Evolutionary conservation across 1,140 invertebrate genomes (phyloP).

Genomic region (Cyphomyrmex costatus): DNA sequence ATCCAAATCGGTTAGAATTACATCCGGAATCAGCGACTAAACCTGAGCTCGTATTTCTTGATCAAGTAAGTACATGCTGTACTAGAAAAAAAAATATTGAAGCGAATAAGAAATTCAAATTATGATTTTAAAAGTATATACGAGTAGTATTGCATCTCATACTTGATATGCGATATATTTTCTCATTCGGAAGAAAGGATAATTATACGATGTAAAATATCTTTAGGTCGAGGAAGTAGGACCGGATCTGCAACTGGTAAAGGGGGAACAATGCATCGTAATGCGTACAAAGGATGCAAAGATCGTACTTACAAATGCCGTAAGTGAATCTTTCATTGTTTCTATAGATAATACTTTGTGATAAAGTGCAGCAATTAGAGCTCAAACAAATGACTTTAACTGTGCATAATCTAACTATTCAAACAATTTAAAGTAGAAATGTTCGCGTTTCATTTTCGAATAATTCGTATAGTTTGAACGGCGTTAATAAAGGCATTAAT

Average conservation of each 20-base stretch:
- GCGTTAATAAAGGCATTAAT: not conserved
- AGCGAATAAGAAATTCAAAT: not conserved
- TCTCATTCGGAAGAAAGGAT: not conserved
- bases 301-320: slow-evolving; percentile 97
- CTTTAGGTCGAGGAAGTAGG: slow-evolving; percentile 93
- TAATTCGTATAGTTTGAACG: not conserved
- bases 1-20: slow-evolving; percentile 96
- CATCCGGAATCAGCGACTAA: slow-evolving; percentile 96
- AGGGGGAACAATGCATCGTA: slow-evolving; percentile 98
- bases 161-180: not conserved
- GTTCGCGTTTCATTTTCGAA: not conserved
- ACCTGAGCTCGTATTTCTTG: slow-evolving; percentile 98
- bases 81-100: not conserved
- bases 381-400: not conserved
- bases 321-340: slow-evolving; percentile 87
- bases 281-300: slow-evolving; percentile 95
- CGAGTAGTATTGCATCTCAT: too few species aligned
- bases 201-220: not conserved
- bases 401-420: not conserved
- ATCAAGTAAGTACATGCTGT: slow-evolving; percentile 90
- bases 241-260: slow-evolving; percentile 94
- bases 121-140: not conserved
- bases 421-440: slow-evolving; percentile 18
- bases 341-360: not conserved
- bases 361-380: not conserved